Conservation (phyloP, 30 jellyfish, hydroid and myxozoan genomes). For the Cassiopea andromeda region DNA sequence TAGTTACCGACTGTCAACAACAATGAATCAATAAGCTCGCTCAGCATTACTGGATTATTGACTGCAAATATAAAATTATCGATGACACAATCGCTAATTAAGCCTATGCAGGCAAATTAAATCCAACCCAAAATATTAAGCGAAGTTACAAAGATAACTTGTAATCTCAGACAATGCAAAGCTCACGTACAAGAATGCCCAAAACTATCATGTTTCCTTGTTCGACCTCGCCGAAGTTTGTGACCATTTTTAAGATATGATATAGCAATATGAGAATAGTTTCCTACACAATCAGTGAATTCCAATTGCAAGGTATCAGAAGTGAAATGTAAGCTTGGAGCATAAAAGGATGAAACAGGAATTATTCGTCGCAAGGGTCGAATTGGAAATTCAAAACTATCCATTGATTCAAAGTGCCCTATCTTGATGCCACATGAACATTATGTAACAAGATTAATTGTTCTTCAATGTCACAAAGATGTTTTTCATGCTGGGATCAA, state of each 20-base stretch:
- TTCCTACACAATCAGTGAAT: not conserved
- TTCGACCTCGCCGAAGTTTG: not conserved
- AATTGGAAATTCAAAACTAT: not conserved
- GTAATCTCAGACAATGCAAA: not conserved
- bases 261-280: no score
- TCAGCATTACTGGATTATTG: no score
- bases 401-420: not conserved
- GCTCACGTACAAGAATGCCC: slow-evolving; percentile 6
- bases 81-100: no score
- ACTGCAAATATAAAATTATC: no score
- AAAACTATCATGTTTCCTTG: not conserved
- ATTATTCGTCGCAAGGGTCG: slow-evolving; percentile 13
- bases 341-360: not conserved
- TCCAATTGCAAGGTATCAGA: not conserved
- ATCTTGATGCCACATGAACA: slow-evolving; percentile 1
- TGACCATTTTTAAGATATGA: not conserved
- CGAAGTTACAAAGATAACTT: no score
- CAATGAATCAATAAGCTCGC: no score
- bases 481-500: slow-evolving; percentile 14
- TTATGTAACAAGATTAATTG: slow-evolving; percentile 12
- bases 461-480: slow-evolving; percentile 6
- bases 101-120: no score
- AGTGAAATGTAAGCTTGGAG: not conserved
- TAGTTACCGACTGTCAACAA: no score
- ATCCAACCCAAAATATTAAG: no score